phyloP scores from a whole-genome alignment of 1,140 invertebrate genomes.

The Cydia strobilella region DNA sequence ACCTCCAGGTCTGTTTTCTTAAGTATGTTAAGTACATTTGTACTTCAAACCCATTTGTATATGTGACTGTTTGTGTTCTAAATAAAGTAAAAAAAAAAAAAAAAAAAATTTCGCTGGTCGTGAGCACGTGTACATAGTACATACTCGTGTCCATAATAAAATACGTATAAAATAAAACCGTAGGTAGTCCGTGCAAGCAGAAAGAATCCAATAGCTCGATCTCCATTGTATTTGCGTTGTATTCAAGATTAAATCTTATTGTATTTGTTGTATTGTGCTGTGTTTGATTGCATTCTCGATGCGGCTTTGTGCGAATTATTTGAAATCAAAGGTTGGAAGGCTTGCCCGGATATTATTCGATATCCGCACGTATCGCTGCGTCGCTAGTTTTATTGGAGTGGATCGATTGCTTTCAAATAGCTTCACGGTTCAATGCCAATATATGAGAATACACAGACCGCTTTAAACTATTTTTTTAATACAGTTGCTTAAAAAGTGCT shows the following conservation, averaged over 20 bases:
- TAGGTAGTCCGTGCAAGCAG: background rate
- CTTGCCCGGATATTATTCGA: background rate
- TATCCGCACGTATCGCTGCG: conserved; percentile 1
- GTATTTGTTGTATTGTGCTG: background rate
- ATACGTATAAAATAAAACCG: background rate
- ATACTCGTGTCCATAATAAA: background rate
- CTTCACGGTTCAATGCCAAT: background rate
- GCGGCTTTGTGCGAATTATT: background rate
- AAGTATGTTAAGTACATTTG: too few species aligned
- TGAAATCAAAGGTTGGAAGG: background rate
- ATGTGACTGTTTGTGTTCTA: too few species aligned
- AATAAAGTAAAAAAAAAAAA: too few species aligned
- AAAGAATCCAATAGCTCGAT: background rate
- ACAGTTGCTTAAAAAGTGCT: too few species aligned
- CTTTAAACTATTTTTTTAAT: too few species aligned
- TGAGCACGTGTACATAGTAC: too few species aligned
- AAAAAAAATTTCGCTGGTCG: too few species aligned
- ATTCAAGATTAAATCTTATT: background rate
- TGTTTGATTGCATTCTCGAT: background rate
- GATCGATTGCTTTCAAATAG: background rate
- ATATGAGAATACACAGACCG: background rate
- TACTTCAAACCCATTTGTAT: too few species aligned
- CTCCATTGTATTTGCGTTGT: conserved; percentile 1
- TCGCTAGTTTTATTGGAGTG: background rate
- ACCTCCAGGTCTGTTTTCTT: too few species aligned